phyloP scores from a whole-genome alignment of 2,113 vertebrate genomes.

The Manacus vitellinus region DNA sequence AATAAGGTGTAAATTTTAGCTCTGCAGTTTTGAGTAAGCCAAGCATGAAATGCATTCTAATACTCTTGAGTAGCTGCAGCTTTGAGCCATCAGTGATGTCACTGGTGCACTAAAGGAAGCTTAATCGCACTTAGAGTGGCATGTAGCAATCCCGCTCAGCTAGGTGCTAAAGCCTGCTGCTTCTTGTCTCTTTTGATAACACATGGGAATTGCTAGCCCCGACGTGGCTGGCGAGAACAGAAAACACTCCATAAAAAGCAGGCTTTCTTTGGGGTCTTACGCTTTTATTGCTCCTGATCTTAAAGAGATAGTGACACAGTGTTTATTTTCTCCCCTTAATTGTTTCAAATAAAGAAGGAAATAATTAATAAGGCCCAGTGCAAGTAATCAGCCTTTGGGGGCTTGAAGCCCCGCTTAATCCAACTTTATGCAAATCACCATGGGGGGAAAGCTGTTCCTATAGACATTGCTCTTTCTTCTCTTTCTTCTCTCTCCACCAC shows the following conservation, averaged over 20 bases:
- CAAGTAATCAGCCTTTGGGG: constrained; percentile 19
- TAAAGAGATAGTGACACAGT: constrained; percentile 31
- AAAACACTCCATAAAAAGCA: constrained; percentile 50
- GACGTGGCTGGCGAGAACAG: constrained; percentile 48
- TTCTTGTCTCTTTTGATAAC: constrained; percentile 86
- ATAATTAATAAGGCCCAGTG: constrained; percentile 56
- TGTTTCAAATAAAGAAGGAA: constrained; percentile 64
- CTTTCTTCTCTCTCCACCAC: constrained; percentile 10
- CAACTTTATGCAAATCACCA: constrained; percentile 40
- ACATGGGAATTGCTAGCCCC: constrained; percentile 71
- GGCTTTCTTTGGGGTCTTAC: neutral
- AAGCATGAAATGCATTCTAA: constrained; percentile 89
- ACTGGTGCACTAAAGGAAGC: constrained; percentile 79
- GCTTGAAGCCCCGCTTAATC: constrained; percentile 15
- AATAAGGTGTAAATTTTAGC: constrained; percentile 91
- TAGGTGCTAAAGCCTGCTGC: constrained; percentile 84
- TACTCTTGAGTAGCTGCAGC: constrained; percentile 82
- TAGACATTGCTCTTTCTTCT: constrained; percentile 27
- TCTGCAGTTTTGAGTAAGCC: constrained; percentile 86
- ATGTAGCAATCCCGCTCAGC: constrained; percentile 79
- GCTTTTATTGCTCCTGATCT: constrained; percentile 29
- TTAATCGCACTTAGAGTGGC: constrained; percentile 81
- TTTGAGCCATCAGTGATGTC: constrained; percentile 84
- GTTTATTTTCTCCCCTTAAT: constrained; percentile 52
- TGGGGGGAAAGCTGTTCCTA: constrained; percentile 23